A percentile compares a stretch with the other conserved stretches of the same genome.
phyloP scores from a whole-genome alignment of 2,888 invertebrate species.

The Liposcelis brunnea region DNA sequence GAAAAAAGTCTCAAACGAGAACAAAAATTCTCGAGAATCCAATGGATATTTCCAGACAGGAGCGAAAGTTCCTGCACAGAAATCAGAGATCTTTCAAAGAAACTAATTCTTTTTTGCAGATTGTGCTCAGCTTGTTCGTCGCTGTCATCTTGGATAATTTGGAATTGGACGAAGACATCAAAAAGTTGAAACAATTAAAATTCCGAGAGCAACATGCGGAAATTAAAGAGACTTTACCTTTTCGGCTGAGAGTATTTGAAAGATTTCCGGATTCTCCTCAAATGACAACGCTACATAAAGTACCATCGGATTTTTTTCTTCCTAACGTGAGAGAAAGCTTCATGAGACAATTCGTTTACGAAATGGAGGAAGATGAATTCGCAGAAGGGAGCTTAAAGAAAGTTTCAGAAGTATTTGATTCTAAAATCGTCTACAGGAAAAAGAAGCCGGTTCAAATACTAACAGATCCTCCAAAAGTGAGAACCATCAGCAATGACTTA shows the following conservation, averaged over 20 bases:
- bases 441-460: constrained; percentile 68
- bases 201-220: constrained; percentile 97
- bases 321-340: constrained; percentile 95
- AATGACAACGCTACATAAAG: constrained; percentile 89
- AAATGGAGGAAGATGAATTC: constrained; percentile 58
- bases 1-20: no score
- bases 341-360: constrained; percentile 92
- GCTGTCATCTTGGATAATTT: constrained; percentile 99
- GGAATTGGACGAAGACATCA: constrained; percentile 97
- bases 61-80: background rate
- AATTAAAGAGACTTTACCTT: constrained; percentile 91
- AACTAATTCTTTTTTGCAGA: constrained; percentile 35
- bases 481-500: constrained; percentile 61
- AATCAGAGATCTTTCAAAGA: constrained; percentile 4
- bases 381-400: constrained; percentile 31
- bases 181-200: constrained; percentile 93
- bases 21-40: no score
- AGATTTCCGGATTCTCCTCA: constrained; percentile 97
- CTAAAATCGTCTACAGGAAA: constrained; percentile 62
- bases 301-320: constrained; percentile 78
- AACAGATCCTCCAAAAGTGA: constrained; percentile 63
- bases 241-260: constrained; percentile 88
- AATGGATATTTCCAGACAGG: background rate
- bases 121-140: constrained; percentile 98
- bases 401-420: constrained; percentile 43